Evolutionary conservation across 1,140 invertebrate genomes (phyloP).

Genomic region (Saxidomus purpurata): DNA sequence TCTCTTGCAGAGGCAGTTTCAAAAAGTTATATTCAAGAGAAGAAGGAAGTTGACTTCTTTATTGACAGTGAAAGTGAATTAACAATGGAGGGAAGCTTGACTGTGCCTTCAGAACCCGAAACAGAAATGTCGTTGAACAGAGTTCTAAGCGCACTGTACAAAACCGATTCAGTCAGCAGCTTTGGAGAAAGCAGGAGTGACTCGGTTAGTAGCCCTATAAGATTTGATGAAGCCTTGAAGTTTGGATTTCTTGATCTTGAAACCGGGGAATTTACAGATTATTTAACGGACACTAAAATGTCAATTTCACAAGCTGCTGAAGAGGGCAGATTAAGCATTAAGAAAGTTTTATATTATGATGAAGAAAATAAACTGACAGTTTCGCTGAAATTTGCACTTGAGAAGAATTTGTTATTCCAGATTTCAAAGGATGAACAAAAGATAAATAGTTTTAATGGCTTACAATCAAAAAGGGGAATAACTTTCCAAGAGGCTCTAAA

Average conservation of each 20-base stretch:
- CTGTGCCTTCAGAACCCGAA: not conserved
- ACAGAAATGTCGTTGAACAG: conserved; percentile 12
- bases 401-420: conserved; percentile 42
- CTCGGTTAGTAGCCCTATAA: conserved; percentile 61
- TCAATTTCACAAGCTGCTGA: conserved; percentile 89
- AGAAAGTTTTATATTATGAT: conserved; percentile 59
- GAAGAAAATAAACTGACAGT: conserved; percentile 29
- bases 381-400: conserved; percentile 48
- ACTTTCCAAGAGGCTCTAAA: conserved; percentile 91
- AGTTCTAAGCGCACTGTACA: conserved; percentile 17
- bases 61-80: conserved; percentile 27
- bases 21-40: conserved; percentile 50
- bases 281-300: conserved; percentile 64
- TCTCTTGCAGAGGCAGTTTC: conserved; percentile 56
- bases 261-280: conserved; percentile 75
- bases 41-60: conserved; percentile 30
- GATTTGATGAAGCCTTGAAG: conserved; percentile 67
- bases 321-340: conserved; percentile 86
- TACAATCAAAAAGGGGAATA: conserved; percentile 90
- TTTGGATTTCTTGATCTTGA: conserved; percentile 89
- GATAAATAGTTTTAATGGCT: not conserved
- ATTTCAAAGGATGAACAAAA: not conserved
- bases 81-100: conserved; percentile 15
- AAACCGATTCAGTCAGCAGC: conserved; percentile 23
- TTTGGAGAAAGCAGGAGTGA: conserved; percentile 42